Conservation (phyloP, 2,113 vertebrate species). For the Chiloscyllium plagiosum region DNA sequence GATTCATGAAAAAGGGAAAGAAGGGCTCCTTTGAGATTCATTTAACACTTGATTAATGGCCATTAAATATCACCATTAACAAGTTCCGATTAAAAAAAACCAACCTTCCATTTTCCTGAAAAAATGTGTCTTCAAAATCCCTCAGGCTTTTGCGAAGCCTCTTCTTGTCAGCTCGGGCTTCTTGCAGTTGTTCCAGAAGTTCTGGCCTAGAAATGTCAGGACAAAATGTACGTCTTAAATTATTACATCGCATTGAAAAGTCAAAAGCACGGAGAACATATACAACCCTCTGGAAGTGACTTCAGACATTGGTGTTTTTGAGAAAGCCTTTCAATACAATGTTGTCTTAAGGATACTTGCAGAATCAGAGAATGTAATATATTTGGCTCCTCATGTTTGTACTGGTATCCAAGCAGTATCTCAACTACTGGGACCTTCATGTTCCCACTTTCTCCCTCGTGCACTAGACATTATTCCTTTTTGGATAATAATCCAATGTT, state of each 20-base stretch:
- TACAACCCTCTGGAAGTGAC: not conserved
- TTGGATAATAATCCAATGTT: too few relatives aligned
- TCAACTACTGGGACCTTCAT: too few relatives aligned
- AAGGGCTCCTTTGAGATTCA: not conserved
- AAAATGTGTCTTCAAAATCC: constrained; percentile 95
- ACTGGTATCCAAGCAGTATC: too few relatives aligned
- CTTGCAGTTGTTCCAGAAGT: constrained; percentile 88
- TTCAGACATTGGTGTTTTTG: not conserved
- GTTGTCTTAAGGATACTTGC: too few relatives aligned
- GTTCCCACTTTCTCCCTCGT: too few relatives aligned
- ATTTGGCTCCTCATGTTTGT: too few relatives aligned
- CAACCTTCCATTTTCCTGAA: constrained; percentile 91
- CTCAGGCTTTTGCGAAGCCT: constrained; percentile 83
- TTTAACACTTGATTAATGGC: not conserved
- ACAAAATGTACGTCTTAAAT: not conserved
- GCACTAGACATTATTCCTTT: too few relatives aligned
- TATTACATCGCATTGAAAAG: not conserved
- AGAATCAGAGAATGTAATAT: too few relatives aligned
- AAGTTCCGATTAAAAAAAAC: not conserved
- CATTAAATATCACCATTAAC: not conserved
- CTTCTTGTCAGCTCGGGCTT: constrained; percentile 91
- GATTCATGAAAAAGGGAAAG: not conserved
- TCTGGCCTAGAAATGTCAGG: constrained; percentile 64
- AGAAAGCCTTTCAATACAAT: not conserved
- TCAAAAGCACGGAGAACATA: not conserved